A percentile compares a stretch with the other conserved stretches of the same genome.
These are phyloP conservation scores for Darevskia mixta DNA, from an alignment of 2,797 vertebrate species.

Conservation along the genomic window DNA sequence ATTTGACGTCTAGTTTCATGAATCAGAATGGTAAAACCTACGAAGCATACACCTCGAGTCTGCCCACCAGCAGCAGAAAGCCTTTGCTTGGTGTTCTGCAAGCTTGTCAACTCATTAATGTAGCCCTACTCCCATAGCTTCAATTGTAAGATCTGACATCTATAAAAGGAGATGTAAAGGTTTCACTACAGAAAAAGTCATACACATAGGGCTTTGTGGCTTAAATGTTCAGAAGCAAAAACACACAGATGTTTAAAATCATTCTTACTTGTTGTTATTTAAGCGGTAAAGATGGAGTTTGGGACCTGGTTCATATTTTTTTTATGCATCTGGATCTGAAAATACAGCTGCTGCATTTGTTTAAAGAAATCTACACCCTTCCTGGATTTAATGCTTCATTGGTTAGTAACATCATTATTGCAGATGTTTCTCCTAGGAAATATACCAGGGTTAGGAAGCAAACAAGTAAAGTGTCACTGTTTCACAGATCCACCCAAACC, in stretches of 20 bases:
- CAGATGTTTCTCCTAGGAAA: constrained; percentile 12
- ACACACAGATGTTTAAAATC: background rate
- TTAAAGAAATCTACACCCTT: constrained; percentile 17
- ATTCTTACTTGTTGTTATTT: background rate
- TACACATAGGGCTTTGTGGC: background rate
- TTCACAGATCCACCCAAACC: background rate
- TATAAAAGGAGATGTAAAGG: background rate
- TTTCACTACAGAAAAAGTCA: background rate
- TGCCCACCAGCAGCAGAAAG: background rate
- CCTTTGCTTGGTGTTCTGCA: background rate
- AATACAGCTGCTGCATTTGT: background rate
- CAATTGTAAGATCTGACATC: background rate
- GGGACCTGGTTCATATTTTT: constrained; percentile 4
- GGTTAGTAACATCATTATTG: constrained; percentile 5
- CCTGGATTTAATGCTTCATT: constrained; percentile 7
- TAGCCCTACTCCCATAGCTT: background rate
- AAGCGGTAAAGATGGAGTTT: background rate
- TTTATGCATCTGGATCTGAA: constrained; percentile 8
- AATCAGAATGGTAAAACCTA: background rate
- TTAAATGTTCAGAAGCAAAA: background rate
- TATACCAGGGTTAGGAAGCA: background rate
- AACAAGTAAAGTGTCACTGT: background rate
- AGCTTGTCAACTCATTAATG: constrained; percentile 2
- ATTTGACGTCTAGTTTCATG: background rate
- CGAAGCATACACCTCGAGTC: no score